phyloP scores from a whole-genome alignment of 2,113 vertebrate species.

The Hippocampus mohnikei region DNA sequence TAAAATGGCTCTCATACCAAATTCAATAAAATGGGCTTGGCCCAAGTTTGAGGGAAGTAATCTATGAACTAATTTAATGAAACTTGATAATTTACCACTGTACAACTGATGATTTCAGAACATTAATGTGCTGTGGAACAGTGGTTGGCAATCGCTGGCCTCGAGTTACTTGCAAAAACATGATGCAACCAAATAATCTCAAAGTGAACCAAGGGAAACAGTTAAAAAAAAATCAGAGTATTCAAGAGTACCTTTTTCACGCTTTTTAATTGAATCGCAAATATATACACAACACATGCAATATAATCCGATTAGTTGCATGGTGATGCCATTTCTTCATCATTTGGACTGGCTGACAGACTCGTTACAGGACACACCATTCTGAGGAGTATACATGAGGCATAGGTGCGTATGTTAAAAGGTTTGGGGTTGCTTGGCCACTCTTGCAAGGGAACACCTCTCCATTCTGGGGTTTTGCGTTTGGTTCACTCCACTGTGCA shows the following conservation, averaged over 20 bases:
- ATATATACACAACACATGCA: neutral
- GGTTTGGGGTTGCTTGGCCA: slow-evolving; percentile 44
- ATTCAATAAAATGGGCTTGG: no score
- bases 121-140: neutral
- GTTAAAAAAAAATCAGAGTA: slow-evolving; percentile 25
- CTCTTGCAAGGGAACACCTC: slow-evolving; percentile 44
- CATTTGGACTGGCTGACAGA: slow-evolving; percentile 16
- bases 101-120: no score
- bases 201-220: slow-evolving; percentile 25
- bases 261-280: neutral
- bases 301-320: neutral
- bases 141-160: neutral
- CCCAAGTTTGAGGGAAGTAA: no score
- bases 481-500: slow-evolving; percentile 51
- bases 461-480: slow-evolving; percentile 18
- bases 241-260: slow-evolving; percentile 38
- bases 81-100: no score
- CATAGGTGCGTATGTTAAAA: slow-evolving; percentile 15
- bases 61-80: no score
- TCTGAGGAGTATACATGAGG: slow-evolving; percentile 29
- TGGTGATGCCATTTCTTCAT: neutral
- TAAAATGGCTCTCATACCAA: no score
- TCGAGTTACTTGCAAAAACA: slow-evolving; percentile 55
- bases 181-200: slow-evolving; percentile 67
- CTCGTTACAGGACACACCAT: neutral